Evolutionary conservation across 2,113 vertebrate species (phyloP).

Genomic region (Xyrauchen texanus): DNA sequence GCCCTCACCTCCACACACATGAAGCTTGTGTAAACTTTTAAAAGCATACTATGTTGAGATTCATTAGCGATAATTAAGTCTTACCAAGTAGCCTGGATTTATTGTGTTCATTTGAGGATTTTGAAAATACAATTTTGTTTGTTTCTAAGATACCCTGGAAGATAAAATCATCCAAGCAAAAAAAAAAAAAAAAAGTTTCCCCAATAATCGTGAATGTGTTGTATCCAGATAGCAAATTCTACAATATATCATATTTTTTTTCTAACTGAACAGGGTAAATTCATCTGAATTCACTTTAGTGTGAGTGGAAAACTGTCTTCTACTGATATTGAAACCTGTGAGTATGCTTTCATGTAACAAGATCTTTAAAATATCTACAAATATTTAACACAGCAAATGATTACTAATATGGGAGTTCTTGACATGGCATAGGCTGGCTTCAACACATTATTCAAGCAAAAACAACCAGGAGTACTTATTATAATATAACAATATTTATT

Average conservation of each 20-base stretch:
- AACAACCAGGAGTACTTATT: too few species aligned
- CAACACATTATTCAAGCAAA: too few species aligned
- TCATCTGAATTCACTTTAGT: conserved; percentile 92
- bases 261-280: conserved; percentile 81
- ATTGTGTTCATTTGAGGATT: too few species aligned
- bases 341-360: conserved; percentile 57
- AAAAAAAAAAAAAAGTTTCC: too few species aligned
- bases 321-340: conserved; percentile 92
- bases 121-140: neutral
- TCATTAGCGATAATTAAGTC: too few species aligned
- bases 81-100: neutral
- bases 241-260: conserved; percentile 56
- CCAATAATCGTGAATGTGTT: neutral
- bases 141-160: conserved; percentile 48
- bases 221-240: conserved; percentile 63
- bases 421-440: too few species aligned
- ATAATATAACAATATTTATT: too few species aligned
- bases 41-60: too few species aligned
- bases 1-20: too few species aligned
- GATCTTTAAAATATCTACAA: neutral
- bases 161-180: conserved; percentile 59
- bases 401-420: too few species aligned
- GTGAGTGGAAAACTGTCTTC: conserved; percentile 88
- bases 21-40: too few species aligned
- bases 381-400: too few species aligned